Conservation (phyloP, 2,113 vertebrate genomes). For the Ammodytes marinus region DNA sequence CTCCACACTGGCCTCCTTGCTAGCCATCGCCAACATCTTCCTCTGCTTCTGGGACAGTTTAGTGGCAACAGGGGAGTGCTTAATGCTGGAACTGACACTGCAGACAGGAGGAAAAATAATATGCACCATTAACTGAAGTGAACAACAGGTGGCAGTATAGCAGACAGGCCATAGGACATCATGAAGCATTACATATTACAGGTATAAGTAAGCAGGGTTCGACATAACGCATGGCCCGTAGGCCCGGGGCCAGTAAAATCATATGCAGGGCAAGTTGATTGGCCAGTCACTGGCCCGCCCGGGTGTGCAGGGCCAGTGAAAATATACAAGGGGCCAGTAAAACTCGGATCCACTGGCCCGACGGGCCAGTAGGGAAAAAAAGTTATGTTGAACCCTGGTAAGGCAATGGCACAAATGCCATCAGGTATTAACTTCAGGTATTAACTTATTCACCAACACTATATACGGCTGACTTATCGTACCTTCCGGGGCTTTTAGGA, state of each 20-base stretch:
- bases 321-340: too few relatives aligned
- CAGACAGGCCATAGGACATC: not conserved
- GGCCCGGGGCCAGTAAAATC: too few relatives aligned
- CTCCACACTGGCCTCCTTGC: constrained; percentile 88
- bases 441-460: too few relatives aligned
- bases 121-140: constrained; percentile 5
- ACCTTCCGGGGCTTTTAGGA: constrained; percentile 87
- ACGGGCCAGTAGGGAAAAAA: too few relatives aligned
- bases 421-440: not conserved
- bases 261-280: too few relatives aligned
- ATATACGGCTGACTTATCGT: not conserved
- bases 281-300: too few relatives aligned
- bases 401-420: not conserved
- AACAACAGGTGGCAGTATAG: not conserved
- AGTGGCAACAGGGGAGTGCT: constrained; percentile 82
- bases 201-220: too few relatives aligned
- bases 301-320: too few relatives aligned
- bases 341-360: too few relatives aligned
- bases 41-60: constrained; percentile 98
- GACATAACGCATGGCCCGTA: too few relatives aligned
- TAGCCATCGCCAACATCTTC: constrained; percentile 94
- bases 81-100: constrained; percentile 79
- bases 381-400: too few relatives aligned
- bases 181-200: not conserved
- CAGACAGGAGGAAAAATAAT: constrained; percentile 8